Base-by-base conservation (phyloP, 1,140 invertebrate species). In the Polyergus mexicanus region DNA sequence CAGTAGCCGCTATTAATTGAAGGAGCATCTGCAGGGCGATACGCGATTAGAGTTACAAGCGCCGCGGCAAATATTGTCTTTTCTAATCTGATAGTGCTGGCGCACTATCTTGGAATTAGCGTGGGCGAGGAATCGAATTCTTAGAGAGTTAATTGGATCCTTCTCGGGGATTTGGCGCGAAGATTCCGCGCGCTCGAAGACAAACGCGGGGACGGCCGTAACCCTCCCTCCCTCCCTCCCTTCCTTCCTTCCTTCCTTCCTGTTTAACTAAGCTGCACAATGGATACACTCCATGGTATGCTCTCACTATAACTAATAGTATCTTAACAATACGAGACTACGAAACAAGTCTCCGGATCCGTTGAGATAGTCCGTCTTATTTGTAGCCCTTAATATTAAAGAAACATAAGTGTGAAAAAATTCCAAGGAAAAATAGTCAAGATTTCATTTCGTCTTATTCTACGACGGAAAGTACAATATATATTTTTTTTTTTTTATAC, bases 61-160 rank as follows among this genome's bases (percentile, higher is more conserved):
- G 56, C 69, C 69, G 86, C 41, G 60, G 88, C 86, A 90, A 90
- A 90, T 90, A 90, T 90, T 90, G 89, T 89, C 88, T 90, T 87
- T 90, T 85, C 88, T 90, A 90, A 90, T 90, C 89, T 90, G 88
- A 54, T 78, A 83, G 81, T 72, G 77, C 74, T 83, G 76, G 63
- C 54, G 89, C 58, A 89, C 90, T 94, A 93, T 92, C 91, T 93
- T 90, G 84, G 91, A 89, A 94, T 94, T 94, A 94, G 92, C 92
- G 91, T 88, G 83, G 86, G 84, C 63, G 85, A 75, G 85, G 90
- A 89, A 92, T 90, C 89, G 88, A 90, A 90, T 92, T 91, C 91
- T 91, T 90, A 89, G 86, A 83, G 88, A 91, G 92, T 93, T 93
- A 94, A 94, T 94, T 93, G 92, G 92, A 91, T 88, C 83, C 88